phyloP scores from a whole-genome alignment of 2,797 vertebrate genomes.

The Betta splendens region DNA sequence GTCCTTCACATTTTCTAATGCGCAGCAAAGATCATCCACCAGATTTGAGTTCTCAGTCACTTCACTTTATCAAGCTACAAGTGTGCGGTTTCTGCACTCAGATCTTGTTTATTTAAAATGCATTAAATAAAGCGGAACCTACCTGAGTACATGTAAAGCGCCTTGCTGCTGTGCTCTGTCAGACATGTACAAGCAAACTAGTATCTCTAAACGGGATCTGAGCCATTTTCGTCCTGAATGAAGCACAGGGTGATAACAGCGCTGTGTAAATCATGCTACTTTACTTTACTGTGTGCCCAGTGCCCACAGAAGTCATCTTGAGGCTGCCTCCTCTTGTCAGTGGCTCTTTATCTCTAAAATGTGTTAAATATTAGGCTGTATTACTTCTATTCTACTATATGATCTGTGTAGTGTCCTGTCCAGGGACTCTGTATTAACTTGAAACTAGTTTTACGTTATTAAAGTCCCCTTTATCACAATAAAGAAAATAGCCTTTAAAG shows the following conservation, averaged over 20 bases:
- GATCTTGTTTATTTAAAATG: background rate
- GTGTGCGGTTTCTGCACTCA: background rate
- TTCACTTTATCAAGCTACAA: background rate
- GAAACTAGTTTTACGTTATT: too few species aligned
- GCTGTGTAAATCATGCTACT: background rate
- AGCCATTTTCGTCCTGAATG: slow-evolving; percentile 12
- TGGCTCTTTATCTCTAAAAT: too few species aligned
- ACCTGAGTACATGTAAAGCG: slow-evolving; percentile 14
- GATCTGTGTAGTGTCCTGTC: too few species aligned
- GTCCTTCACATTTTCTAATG: too few species aligned
- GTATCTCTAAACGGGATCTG: slow-evolving; percentile 27
- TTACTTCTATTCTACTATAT: too few species aligned
- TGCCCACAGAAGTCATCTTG: too few species aligned
- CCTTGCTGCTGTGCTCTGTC: slow-evolving; percentile 9
- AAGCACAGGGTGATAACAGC: background rate
- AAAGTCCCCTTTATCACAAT: too few species aligned
- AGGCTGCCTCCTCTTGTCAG: too few species aligned
- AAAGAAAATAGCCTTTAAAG: too few species aligned
- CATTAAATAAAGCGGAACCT: slow-evolving; percentile 10
- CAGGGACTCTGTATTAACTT: too few species aligned
- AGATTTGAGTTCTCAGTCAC: background rate
- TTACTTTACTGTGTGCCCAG: background rate
- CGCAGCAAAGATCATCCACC: too few species aligned
- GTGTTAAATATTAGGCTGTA: too few species aligned
- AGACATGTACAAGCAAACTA: slow-evolving; percentile 3